phyloP scores from a whole-genome alignment of 2,797 vertebrate genomes.

The Acrossocheilus wenchowensis region DNA sequence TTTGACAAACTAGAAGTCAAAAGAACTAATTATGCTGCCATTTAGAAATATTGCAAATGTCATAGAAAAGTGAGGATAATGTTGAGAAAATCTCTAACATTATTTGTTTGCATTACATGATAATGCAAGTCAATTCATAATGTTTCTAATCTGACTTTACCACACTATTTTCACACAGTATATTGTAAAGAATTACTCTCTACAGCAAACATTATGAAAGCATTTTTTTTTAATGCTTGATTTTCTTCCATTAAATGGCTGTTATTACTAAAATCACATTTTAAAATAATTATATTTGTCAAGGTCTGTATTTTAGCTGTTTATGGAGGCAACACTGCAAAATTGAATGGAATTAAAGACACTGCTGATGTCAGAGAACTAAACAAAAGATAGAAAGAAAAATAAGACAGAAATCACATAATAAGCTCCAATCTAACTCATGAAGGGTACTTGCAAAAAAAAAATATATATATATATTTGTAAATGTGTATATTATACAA shows the following conservation, averaged over 20 bases:
- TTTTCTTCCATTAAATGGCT: not conserved
- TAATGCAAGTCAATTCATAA: not conserved
- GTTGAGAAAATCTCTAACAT: not conserved
- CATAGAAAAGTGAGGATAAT: too few relatives aligned
- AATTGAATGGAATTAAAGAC: not conserved
- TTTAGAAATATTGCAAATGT: too few relatives aligned
- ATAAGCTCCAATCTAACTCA: not conserved
- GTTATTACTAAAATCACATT: not conserved
- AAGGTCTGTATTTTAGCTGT: not conserved
- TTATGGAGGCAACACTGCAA: not conserved
- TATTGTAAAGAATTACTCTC: not conserved
- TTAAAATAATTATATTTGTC: not conserved
- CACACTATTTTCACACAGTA: not conserved
- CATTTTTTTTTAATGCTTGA: not conserved
- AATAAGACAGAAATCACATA: not conserved
- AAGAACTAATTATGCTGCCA: too few relatives aligned
- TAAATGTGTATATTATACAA: too few relatives aligned
- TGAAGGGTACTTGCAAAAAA: not conserved
- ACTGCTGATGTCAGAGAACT: not conserved
- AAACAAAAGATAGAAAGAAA: not conserved
- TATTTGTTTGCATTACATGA: not conserved
- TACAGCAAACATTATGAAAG: not conserved
- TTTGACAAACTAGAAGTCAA: too few relatives aligned
- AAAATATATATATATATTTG: too few relatives aligned
- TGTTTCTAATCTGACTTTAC: not conserved